Base-by-base conservation (phyloP, 2,888 invertebrate genomes). In the Cheilosia vulpina region DNA sequence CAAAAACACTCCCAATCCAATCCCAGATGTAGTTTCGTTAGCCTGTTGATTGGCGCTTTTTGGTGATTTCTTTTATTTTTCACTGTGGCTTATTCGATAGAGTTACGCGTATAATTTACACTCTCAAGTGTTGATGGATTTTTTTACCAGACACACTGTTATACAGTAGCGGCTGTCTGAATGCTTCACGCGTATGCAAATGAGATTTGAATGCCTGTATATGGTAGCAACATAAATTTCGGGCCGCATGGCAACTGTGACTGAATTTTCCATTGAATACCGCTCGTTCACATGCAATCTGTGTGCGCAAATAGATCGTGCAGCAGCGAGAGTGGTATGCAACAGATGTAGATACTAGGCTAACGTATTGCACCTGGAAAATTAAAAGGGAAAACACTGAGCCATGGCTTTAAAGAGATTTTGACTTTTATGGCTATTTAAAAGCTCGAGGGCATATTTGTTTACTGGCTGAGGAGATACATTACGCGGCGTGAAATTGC, bases 391-490 rank as follows among this genome's bases (percentile, higher is more conserved):
- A 75, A 75, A 68, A 45, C 52, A 17, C 31, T 21, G 50, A 62
- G 24, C 57, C 17, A 52, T 57, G 63, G 38, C 21, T 38, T 15
- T 69, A 45, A 53, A 73, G 55, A 68, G 58, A 47, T 68, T 62
- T 62, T 21, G 34, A 57, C 73, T 84, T 47, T 69, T 73, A 84
- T 75, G 83, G 79, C 58, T 58, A 79, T 79, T 79, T 79, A 57
- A 58, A 68, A 68, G 73, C 83, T 69, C 17, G 4, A 41, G 73
- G 79, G 73, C 65, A 79, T 73, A 17, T 38, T 66, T n/a, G 11
- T 17, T 52, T 38, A 38, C 38, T 13, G 38, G 41, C n/a, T 17
- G 60, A 27, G 15, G 34, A 43, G 52, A 53, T 68, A 17, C n/a
- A 58, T 50, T 55, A 34, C 50, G n/a, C 13, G 27, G 24, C 17